Base-by-base conservation (phyloP, 37 sponge, comb jelly and placozoan species). In the Hexactinellida sp. region DNA sequence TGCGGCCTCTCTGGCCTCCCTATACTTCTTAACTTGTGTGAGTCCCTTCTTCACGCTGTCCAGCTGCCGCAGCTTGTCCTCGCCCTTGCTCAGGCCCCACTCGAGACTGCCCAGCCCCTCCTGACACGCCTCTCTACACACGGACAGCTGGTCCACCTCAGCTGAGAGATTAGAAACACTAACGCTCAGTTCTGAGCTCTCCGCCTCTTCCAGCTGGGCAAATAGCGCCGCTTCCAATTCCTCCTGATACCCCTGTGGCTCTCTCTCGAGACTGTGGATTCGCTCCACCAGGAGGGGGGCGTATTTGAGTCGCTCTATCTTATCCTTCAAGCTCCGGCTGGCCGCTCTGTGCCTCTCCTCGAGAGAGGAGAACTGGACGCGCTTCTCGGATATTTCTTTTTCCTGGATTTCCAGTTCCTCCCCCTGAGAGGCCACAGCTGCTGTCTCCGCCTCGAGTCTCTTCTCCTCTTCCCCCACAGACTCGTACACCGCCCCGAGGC, bases 1-100 rank as follows among this genome's bases (percentile, higher is more conserved):
- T 21, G 76, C 76, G 30, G 30, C 13, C 13, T 63, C 76, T 63
- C 30, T 63, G 1, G 34, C 76, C 34, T 63, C 76, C 30, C 13
- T 63, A 63, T 63, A 63, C 76, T 63, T 63, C 30, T 63, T 63
- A 63, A 63, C 76, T 63, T 63, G 76, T 21, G 76, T n/a, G 30
- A 63, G 76, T 63, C 76, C 76, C 30, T 63, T 63, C 76, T 63
- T 63, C 32, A 63, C 34, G 13, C 28, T 25, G 76, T 63, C 76
- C 13, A 63, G 30, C 34, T 63, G 28, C 5, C 76, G 76, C 3
- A 63, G 21, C 76, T 63, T 63, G 25, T 63, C 76, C 3, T 63
- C 76, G 3, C 76, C 76, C 76, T 63, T 63, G 34, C 76, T 63
- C 76, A 63, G 34, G 13, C 34, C 13, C 76, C 76, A 63, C 34